phyloP scores from a whole-genome alignment of 2,888 invertebrate species.

The Hemicrepidius hirtus region DNA sequence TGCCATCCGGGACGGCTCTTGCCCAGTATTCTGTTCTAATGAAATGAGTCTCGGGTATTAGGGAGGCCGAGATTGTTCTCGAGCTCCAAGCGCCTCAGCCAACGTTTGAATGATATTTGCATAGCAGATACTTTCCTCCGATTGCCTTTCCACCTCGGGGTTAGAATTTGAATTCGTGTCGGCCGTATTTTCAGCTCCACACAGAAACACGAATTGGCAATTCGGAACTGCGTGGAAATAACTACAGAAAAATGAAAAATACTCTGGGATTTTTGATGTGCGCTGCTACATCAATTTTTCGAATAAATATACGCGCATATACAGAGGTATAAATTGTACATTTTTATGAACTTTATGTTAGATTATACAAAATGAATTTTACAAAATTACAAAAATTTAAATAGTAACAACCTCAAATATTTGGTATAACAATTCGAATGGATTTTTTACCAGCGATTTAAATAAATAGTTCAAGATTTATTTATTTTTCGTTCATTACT shows the following conservation, averaged over 20 bases:
- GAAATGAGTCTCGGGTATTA: constrained; percentile 49
- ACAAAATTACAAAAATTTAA: too few species aligned
- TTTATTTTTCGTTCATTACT: too few species aligned
- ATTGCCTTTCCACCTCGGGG: constrained; percentile 51
- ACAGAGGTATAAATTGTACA: too few species aligned
- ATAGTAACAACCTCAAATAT: too few species aligned
- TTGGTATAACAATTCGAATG: too few species aligned
- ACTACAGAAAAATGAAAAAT: constrained; percentile 20
- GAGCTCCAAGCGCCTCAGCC: constrained; percentile 38
- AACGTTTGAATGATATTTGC: constrained; percentile 51
- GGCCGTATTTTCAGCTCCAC: constrained; percentile 41
- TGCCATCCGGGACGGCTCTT: constrained; percentile 40
- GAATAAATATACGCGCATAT: too few species aligned
- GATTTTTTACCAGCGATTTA: too few species aligned
- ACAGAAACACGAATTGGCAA: constrained; percentile 39
- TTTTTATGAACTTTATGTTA: too few species aligned
- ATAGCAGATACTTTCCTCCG: constrained; percentile 51
- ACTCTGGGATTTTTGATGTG: neutral
- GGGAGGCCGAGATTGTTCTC: constrained; percentile 44
- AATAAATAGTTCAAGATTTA: too few species aligned
- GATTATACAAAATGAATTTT: too few species aligned
- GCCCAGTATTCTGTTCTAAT: constrained; percentile 44
- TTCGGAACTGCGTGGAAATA: constrained; percentile 31
- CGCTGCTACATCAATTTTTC: neutral
- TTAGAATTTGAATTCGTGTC: constrained; percentile 50